phyloP scores from a whole-genome alignment of 1,140 invertebrate species.

The Drosophila setifemur region DNA sequence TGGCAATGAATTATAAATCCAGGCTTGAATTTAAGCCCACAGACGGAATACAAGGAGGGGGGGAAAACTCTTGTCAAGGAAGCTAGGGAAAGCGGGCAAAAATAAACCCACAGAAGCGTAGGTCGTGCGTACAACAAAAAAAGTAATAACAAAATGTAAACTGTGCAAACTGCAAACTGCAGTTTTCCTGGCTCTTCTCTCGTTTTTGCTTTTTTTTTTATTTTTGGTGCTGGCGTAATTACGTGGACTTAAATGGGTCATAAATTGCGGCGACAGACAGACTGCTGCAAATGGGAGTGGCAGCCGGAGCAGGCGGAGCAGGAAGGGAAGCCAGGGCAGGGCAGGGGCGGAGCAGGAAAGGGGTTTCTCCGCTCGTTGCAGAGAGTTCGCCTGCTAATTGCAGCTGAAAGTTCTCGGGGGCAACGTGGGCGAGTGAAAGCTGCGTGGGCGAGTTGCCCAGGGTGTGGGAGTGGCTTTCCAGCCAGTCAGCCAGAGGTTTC shows the following conservation, averaged over 20 bases:
- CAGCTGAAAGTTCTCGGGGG: slow-evolving; percentile 46
- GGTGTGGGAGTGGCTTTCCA: slow-evolving; percentile 6
- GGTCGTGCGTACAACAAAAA: slow-evolving; percentile 43
- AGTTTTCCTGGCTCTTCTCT: slow-evolving; percentile 23
- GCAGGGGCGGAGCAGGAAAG: neutral
- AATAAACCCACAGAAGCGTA: slow-evolving; percentile 47
- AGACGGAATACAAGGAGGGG: slow-evolving; percentile 12
- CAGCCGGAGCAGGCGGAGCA: neutral
- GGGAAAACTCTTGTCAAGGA: neutral
- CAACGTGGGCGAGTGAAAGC: slow-evolving; percentile 58
- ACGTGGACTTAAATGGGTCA: slow-evolving; percentile 80
- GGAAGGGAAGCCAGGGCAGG: neutral
- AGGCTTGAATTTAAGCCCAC: slow-evolving; percentile 77
- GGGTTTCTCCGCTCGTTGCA: neutral
- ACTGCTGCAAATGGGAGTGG: slow-evolving; percentile 10
- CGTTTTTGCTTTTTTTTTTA: neutral
- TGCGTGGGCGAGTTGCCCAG: neutral
- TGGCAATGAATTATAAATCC: slow-evolving; percentile 81
- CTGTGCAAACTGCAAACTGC: slow-evolving; percentile 13
- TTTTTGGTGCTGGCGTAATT: slow-evolving; percentile 58
- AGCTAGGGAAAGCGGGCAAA: slow-evolving; percentile 20
- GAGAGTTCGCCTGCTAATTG: slow-evolving; percentile 38
- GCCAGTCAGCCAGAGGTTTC: neutral
- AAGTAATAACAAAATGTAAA: slow-evolving; percentile 10
- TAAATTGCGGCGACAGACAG: slow-evolving; percentile 62